Base-by-base conservation (phyloP, 2,797 vertebrate species). In the Champsocephalus gunnari region DNA sequence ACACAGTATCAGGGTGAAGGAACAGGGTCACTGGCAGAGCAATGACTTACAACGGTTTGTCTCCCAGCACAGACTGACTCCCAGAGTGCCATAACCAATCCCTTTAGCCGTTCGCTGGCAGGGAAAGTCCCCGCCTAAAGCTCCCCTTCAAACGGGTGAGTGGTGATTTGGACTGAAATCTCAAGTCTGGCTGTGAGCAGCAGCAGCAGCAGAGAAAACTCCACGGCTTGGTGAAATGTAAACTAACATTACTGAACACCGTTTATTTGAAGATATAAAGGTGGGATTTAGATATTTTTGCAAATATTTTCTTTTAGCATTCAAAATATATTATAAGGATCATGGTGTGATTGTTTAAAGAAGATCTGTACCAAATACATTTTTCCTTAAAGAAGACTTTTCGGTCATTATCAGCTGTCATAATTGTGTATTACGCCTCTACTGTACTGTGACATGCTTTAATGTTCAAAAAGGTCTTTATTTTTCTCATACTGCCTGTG, bases 31-130 rank as follows among this genome's bases (percentile, higher is more conserved):
- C 34, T 13, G 48, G 44, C 73, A 55, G 72, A 79, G 64, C 47
- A 8, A 1, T 69, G 50, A 85, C 73, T 81, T 74, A 47, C 73
- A 87, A 41, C 48, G 11, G 77, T 73, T 78, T 58, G 74, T 77
- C 61, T 74, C 69, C 32, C 54, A 53, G 76, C 63, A 50, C 57
- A 58, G 70, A n/a, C 51, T 68, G 82, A 89, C 77, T 82, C 75
- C 41, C 50, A 16, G 58, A 71, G 69, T 74, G 53, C 88, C 80
- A 81, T 58, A 78, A 82, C 63, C 76, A 38, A 91, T 84, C 79
- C 78, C 50, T 61, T 91, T 80, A 89, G 80, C 24, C 51, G 41
- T 62, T 82, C 66, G 71, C 56, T 43, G 47, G 41, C 43, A 76
- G 19, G 24, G 56, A 83, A 74, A 71, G 67, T 72, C 74, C n/a